Evolutionary conservation across 2,797 vertebrate genomes (phyloP).

Genomic region (Amniataba percoides): DNA sequence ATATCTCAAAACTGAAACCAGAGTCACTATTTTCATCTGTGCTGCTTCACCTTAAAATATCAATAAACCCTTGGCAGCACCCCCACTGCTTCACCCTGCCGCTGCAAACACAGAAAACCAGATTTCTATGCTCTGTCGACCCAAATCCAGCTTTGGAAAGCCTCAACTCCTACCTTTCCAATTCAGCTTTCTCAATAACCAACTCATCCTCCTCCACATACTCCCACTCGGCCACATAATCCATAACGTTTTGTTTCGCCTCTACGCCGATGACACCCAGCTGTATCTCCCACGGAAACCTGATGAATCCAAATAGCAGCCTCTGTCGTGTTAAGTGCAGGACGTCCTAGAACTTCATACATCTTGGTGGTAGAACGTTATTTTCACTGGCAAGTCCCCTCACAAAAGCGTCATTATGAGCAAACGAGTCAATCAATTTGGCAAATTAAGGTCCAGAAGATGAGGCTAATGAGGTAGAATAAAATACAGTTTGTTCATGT

Average conservation of each 20-base stretch:
- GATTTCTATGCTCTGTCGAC: conserved; percentile 76
- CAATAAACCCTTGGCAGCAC: conserved; percentile 75
- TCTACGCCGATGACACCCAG: conserved; percentile 67
- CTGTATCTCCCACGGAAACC: conserved; percentile 67
- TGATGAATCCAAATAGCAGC: conserved; percentile 46
- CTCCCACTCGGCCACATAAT: conserved; percentile 74
- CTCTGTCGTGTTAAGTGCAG: conserved; percentile 33
- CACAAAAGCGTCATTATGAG: background rate
- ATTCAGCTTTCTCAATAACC: conserved; percentile 77
- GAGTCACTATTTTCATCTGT: conserved; percentile 61
- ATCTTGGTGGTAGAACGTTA: background rate
- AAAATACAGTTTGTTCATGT: background rate
- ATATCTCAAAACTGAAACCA: conserved; percentile 45
- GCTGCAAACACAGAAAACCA: conserved; percentile 54
- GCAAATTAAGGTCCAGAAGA: background rate
- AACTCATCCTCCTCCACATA: conserved; percentile 77
- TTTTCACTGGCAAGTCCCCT: background rate
- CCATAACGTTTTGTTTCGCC: conserved; percentile 69
- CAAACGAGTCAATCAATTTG: background rate
- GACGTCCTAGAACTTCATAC: conserved; percentile 24
- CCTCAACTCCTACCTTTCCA: conserved; percentile 76
- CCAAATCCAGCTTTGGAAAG: conserved; percentile 79
- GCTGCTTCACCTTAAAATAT: conserved; percentile 75
- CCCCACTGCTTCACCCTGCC: conserved; percentile 62
- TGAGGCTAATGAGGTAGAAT: background rate